These are phyloP conservation scores for Colinus virginianus DNA, from an alignment of 2,113 vertebrate genomes.

Conservation along the genomic window DNA sequence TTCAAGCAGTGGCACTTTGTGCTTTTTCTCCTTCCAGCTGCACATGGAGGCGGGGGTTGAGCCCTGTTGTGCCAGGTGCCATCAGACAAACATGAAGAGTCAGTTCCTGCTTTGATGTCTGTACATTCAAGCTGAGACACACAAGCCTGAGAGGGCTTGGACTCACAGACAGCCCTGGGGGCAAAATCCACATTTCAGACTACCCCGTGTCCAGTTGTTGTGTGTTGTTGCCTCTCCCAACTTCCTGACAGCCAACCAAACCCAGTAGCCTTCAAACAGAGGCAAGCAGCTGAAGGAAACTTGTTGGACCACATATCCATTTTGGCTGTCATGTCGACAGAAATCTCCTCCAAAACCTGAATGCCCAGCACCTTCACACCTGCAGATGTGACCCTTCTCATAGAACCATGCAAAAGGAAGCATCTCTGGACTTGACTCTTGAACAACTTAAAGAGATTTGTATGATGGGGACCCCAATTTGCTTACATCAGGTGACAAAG, in stretches of 20 bases:
- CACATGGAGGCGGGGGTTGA: background rate
- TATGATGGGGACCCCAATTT: background rate
- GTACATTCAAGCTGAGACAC: background rate
- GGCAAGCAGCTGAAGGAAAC: background rate
- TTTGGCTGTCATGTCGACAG: background rate
- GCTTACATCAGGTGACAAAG: background rate
- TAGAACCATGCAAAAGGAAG: background rate
- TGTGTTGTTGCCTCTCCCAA: background rate
- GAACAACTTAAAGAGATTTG: rapidly evolving
- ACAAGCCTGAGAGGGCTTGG: background rate
- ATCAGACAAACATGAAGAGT: background rate
- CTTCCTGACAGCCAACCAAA: background rate
- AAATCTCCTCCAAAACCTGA: background rate
- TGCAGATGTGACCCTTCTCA: background rate
- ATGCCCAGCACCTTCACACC: background rate
- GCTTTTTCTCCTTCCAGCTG: background rate
- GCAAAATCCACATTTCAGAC: background rate
- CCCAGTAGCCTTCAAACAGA: background rate
- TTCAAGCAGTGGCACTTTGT: background rate
- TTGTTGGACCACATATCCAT: rapidly evolving
- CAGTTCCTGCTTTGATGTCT: background rate
- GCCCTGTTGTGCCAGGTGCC: background rate
- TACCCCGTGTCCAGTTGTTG: background rate
- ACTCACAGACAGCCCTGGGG: background rate
- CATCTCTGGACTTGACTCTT: rapidly evolving